Evolutionary conservation across 2,888 invertebrate species (phyloP), one percentile per base, ranked within the genome.

Genomic region (Campoplex nolae): DNA sequence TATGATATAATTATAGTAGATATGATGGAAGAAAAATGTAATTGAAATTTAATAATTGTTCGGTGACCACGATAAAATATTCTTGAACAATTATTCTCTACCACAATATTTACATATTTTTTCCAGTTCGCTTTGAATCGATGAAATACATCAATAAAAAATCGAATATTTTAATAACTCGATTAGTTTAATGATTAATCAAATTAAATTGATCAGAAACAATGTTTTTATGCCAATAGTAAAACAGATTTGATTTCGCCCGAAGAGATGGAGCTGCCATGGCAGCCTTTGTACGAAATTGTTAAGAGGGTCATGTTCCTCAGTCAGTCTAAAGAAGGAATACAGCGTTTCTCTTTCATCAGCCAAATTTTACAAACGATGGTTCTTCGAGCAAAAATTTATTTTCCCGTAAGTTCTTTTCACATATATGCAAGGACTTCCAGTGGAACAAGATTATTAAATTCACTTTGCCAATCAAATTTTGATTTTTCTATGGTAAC

Each of bases 191-290:
- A 13, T 13, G 45, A 2, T 45, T 11, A 45, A 45, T 45, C 11
- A 2, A 45, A 45, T 45, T 45, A 11, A 45, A 38, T 70, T 16
- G 9, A 28, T 42, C 2, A 56, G 51, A 58, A 71, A 58, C 54
- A 78, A 80, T 84, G 48, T 28, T 32, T 65, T 84, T 9, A 28
- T 18, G 84, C 88, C 94, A 94, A 85, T 92, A 98, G 98, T 91
- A 98, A 98, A 95, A 96, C 96, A 89, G 96, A 97, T 91, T 95
- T 98, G 88, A 94, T 99, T 88, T 96, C 97, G 3, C 97, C 97
- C 54, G 96, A 97, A 85, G 99, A 99, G 87, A 93, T 99, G 83
- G 96, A 96, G 85, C 95, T 99, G 86, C 97, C 97, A 77, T 99
- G 99, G 99, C 95, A 96, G 89, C 98, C 98, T 16, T 95, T 99